These are phyloP conservation scores for Panulirus ornatus DNA, from an alignment of 1,140 invertebrate species.

Conservation along the genomic window DNA sequence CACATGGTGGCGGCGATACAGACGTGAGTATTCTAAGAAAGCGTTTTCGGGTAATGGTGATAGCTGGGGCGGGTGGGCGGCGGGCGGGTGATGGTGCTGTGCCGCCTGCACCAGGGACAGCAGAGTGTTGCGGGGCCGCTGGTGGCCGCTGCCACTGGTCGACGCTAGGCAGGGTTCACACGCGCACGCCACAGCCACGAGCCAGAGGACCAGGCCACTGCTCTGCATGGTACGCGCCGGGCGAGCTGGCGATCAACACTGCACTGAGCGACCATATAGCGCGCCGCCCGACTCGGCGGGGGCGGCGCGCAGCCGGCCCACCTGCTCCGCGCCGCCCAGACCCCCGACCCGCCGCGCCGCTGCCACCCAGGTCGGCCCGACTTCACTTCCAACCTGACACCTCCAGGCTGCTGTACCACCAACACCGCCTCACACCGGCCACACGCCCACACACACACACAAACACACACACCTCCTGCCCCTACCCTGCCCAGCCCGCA, in stretches of 20 bases:
- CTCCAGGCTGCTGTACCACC: too few relatives aligned
- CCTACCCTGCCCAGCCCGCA: background rate
- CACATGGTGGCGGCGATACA: slow-evolving; percentile 54
- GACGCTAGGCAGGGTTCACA: slow-evolving; percentile 60
- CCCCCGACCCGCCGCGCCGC: background rate
- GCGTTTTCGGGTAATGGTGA: slow-evolving; percentile 37
- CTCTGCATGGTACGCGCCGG: slow-evolving; percentile 73
- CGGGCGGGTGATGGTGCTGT: slow-evolving; percentile 42
- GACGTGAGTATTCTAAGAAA: slow-evolving; percentile 43
- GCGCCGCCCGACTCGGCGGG: slow-evolving; percentile 3
- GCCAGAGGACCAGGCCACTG: slow-evolving; percentile 71
- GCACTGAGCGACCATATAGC: slow-evolving; percentile 48
- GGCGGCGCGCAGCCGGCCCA: slow-evolving; percentile 32
- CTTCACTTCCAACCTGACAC: too few relatives aligned
- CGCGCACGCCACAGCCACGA: slow-evolving; percentile 69
- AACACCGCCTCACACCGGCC: too few relatives aligned
- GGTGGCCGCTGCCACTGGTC: slow-evolving; percentile 22
- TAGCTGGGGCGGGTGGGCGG: slow-evolving; percentile 27
- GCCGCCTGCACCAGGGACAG: slow-evolving; percentile 65
- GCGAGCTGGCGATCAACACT: slow-evolving; percentile 65
- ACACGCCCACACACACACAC: background rate
- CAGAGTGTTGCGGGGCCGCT: slow-evolving; percentile 54
- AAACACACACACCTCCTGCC: too few relatives aligned
- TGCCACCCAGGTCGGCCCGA: too few relatives aligned
- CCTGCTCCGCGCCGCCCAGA: background rate